Evolutionary conservation across 2,888 invertebrate species (phyloP), one percentile per base, ranked within the genome.

Genomic region (Aporophyla lueneburgensis): DNA sequence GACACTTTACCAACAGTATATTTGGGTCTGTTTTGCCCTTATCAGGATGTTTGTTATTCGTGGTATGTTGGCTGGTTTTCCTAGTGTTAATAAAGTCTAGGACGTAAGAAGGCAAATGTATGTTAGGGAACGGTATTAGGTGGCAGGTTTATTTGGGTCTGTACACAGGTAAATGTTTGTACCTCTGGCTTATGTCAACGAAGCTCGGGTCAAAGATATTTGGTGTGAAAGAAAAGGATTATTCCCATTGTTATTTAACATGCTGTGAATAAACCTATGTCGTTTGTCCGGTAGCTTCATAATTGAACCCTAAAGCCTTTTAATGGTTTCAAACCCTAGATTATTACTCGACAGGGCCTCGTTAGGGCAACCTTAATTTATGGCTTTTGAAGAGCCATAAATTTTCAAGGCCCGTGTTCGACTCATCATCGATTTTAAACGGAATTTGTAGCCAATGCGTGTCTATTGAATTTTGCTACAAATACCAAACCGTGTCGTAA

Each of bases 21-120:
- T 74, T 54, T 27, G 76, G 74, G 78, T 68, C 71, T 51, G 65
- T 78, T 82, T 80, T 66, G 71, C 76, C 83, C 81, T 81, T 81
- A 86, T 83, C 85, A 81, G 58, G 75, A 83, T 83, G 83, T 87
- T 79, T 84, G 69, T 72, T 79, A 78, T 67, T 53, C 74, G 74
- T 7, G 72, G 78, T 70, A 80, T 83, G 78, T 73, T 40, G 24
- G 27, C 21, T 61, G 66, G 68, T 78, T 76, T 74, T 80, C 74
- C 70, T 65, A 73, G 69, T 80, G 74, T 80, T 85, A 86, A 80
- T 85, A 85, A 83, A 78, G 78, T 43, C 61, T 71, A 68, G 68
- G 56, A 70, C 63, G 58, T 85, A 81, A 78, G 85, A 75, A 83
- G 58, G 71, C 12, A 70, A 86, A 83, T 78, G 74, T 83, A 86